A percentile compares a stretch with the other conserved stretches of the same genome.
Evolutionary conservation across 1,140 invertebrate genomes (phyloP).

Genomic region (Diachasma alloeum): DNA sequence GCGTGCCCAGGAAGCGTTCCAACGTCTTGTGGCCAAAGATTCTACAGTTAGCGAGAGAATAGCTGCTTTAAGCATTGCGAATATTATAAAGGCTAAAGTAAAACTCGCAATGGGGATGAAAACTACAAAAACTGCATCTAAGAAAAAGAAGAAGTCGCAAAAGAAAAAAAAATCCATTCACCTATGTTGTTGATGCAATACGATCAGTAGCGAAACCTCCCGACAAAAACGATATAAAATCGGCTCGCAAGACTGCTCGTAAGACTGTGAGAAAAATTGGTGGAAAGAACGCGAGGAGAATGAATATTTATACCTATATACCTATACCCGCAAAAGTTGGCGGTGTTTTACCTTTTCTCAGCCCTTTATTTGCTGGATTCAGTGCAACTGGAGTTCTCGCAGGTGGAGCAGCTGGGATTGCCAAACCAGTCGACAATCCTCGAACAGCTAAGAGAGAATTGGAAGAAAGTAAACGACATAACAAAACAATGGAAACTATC

Average conservation of each 20-base stretch:
- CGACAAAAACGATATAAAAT: too few species aligned
- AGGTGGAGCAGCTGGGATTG: constrained; percentile 35
- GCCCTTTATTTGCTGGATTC: constrained; percentile 33
- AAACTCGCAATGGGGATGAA: constrained; percentile 34
- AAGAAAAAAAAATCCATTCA: too few species aligned
- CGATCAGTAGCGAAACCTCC: background rate
- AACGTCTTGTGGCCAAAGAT: background rate
- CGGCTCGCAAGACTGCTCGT: too few species aligned
- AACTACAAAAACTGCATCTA: background rate
- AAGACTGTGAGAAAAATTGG: too few species aligned
- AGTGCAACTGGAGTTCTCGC: too few species aligned
- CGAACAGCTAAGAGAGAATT: constrained; percentile 42
- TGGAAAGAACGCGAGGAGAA: too few species aligned
- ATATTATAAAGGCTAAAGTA: constrained; percentile 32
- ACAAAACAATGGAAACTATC: constrained; percentile 45
- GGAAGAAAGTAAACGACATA: constrained; percentile 40
- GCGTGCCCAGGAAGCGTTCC: constrained; percentile 38
- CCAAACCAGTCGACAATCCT: constrained; percentile 38
- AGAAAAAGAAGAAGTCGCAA: too few species aligned
- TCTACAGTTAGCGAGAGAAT: background rate
- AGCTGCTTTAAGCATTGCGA: background rate
- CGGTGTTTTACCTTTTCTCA: constrained; percentile 23
- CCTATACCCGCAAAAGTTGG: background rate
- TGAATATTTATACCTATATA: too few species aligned
- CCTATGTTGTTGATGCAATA: too few species aligned